phyloP scores from a whole-genome alignment of 2,888 invertebrate species.

The Crioceris asparagi region DNA sequence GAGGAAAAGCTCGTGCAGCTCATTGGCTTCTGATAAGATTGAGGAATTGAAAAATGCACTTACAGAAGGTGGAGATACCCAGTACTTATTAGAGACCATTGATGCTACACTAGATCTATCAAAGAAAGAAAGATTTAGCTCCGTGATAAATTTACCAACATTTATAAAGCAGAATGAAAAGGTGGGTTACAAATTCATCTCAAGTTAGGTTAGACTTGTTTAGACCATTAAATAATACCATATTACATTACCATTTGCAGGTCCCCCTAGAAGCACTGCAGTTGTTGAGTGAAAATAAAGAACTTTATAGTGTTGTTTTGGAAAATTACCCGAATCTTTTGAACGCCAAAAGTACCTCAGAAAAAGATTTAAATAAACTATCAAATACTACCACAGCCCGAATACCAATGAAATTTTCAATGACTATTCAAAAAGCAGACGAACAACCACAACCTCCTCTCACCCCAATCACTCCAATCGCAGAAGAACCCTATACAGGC shows the following conservation, averaged over 20 bases:
- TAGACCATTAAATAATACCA: neutral
- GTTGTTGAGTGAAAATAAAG: constrained; percentile 50
- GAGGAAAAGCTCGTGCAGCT: constrained; percentile 28
- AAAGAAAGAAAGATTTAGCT: constrained; percentile 48
- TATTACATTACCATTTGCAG: constrained; percentile 32
- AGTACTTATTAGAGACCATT: constrained; percentile 51
- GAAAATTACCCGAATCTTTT: constrained; percentile 63
- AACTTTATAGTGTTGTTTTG: constrained; percentile 56
- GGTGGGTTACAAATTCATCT: constrained; percentile 32
- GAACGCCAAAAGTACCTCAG: constrained; percentile 51
- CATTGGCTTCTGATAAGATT: constrained; percentile 44
- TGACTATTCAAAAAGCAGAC: constrained; percentile 43
- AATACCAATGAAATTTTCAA: constrained; percentile 51
- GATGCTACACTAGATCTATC: constrained; percentile 43
- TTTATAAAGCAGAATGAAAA: constrained; percentile 59
- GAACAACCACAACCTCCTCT: neutral
- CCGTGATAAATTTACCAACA: constrained; percentile 65
- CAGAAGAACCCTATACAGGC: neutral
- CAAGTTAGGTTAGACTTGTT: neutral
- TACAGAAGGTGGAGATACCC: constrained; percentile 57
- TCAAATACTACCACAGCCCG: constrained; percentile 29
- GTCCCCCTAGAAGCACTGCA: constrained; percentile 56
- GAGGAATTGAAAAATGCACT: constrained; percentile 56
- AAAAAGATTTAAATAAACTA: constrained; percentile 43
- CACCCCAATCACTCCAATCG: constrained; percentile 1